Evolutionary conservation across 2,113 vertebrate species (phyloP).

Genomic region (Scomber japonicus): DNA sequence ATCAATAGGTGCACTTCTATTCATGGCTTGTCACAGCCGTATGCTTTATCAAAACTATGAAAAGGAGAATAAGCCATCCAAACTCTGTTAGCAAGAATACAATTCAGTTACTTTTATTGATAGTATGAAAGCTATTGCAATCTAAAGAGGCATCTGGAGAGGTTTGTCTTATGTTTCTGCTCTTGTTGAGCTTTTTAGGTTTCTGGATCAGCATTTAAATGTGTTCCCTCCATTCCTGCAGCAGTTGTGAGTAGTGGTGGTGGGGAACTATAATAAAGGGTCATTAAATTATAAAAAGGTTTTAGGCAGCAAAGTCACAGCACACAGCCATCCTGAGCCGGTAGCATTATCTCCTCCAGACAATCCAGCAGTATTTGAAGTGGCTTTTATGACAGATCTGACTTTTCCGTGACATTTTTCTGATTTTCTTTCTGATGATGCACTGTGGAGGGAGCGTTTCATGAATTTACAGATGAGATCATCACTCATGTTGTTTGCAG

Average conservation of each 20-base stretch:
- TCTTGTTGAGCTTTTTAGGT: neutral
- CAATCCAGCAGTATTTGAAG: slow-evolving; percentile 15
- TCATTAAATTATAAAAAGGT: slow-evolving; percentile 39
- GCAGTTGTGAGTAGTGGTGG: neutral
- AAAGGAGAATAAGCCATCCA: neutral
- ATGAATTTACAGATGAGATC: neutral
- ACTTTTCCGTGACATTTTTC: slow-evolving; percentile 11
- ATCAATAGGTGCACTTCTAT: slow-evolving; percentile 8
- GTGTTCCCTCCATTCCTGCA: neutral
- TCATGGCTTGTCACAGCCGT: neutral
- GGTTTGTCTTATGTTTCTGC: neutral
- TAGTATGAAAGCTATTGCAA: neutral
- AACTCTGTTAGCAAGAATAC: neutral
- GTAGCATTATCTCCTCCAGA: slow-evolving; percentile 9
- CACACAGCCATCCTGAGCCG: slow-evolving; percentile 9
- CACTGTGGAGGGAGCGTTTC: neutral
- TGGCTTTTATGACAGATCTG: slow-evolving; percentile 35
- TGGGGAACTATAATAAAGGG: neutral
- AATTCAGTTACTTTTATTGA: neutral
- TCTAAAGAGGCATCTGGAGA: slow-evolving; percentile 3
- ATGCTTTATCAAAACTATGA: slow-evolving; percentile 3
- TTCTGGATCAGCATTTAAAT: slow-evolving; percentile 21
- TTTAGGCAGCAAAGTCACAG: slow-evolving; percentile 27
- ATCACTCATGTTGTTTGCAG: neutral
- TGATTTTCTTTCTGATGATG: slow-evolving; percentile 14